These are phyloP conservation scores for Abramis brama DNA, from an alignment of 2,113 vertebrate species.

Conservation along the genomic window DNA sequence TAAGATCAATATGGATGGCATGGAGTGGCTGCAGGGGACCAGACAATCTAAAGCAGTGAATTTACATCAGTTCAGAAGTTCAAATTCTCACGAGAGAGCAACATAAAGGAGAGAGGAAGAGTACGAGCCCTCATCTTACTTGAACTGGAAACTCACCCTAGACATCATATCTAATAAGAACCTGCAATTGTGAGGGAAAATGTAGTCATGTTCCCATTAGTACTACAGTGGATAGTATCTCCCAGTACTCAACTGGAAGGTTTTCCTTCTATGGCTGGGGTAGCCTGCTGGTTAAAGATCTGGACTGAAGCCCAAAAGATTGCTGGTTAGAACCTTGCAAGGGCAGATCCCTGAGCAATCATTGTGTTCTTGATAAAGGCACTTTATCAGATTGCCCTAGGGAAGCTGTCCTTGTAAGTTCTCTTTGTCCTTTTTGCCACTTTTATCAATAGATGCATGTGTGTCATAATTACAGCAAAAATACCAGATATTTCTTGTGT, in stretches of 20 bases:
- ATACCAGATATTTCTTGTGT: neutral
- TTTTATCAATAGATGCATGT: neutral
- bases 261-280: neutral
- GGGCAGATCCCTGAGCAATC: neutral
- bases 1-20: neutral
- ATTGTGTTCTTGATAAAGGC: neutral
- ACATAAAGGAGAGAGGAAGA: neutral
- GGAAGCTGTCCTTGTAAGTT: neutral
- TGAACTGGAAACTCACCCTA: neutral
- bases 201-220: neutral
- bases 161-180: neutral
- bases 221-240: neutral
- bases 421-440: neutral
- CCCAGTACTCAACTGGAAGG: neutral
- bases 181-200: neutral
- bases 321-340: neutral
- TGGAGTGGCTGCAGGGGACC: neutral
- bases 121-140: neutral
- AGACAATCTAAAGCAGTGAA: neutral
- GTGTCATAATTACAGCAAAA: too few species aligned
- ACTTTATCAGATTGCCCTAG: neutral
- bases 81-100: neutral
- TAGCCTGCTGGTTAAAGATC: neutral
- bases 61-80: neutral
- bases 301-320: neutral